Percentiles rank a stretch among this genome's conserved stretches.
These are phyloP conservation scores for Neelides sp. DNA, from an alignment of 1,140 invertebrate genomes.

Conservation along the genomic window DNA sequence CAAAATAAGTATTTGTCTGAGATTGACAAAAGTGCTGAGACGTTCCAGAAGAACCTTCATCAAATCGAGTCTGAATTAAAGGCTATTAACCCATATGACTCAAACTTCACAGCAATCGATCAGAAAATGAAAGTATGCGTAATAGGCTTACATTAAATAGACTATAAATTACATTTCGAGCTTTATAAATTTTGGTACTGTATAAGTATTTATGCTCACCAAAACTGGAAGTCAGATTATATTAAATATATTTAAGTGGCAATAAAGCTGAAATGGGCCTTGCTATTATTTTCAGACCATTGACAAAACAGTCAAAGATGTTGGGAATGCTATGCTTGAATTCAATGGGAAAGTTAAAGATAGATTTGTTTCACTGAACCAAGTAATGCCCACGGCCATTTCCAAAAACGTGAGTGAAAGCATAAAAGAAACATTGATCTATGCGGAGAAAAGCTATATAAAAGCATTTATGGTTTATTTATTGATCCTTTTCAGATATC, in stretches of 20 bases:
- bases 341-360: constrained; percentile 24
- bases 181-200: too few species aligned
- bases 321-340: constrained; percentile 9
- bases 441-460: background rate
- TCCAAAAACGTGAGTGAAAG: constrained; percentile 21
- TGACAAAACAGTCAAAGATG: constrained; percentile 14
- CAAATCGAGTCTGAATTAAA: constrained; percentile 8
- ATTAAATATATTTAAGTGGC: too few species aligned
- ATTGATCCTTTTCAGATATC: constrained; percentile 30
- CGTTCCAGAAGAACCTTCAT: constrained; percentile 10
- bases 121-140: too few species aligned
- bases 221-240: too few species aligned
- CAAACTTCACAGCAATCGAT: too few species aligned
- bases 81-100: constrained; percentile 15
- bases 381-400: constrained; percentile 22
- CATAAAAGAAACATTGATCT: background rate
- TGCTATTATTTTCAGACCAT: too few species aligned
- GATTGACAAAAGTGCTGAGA: constrained; percentile 19
- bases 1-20: constrained; percentile 25
- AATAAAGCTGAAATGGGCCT: too few species aligned
- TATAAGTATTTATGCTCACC: too few species aligned
- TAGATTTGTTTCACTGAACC: constrained; percentile 24
- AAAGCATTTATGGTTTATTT: background rate
- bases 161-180: too few species aligned
- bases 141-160: too few species aligned